Percentiles rank a stretch among this genome's conserved stretches.
These are phyloP conservation scores for Cantharis nigra DNA, from an alignment of 2,888 invertebrate genomes.

Conservation along the genomic window DNA sequence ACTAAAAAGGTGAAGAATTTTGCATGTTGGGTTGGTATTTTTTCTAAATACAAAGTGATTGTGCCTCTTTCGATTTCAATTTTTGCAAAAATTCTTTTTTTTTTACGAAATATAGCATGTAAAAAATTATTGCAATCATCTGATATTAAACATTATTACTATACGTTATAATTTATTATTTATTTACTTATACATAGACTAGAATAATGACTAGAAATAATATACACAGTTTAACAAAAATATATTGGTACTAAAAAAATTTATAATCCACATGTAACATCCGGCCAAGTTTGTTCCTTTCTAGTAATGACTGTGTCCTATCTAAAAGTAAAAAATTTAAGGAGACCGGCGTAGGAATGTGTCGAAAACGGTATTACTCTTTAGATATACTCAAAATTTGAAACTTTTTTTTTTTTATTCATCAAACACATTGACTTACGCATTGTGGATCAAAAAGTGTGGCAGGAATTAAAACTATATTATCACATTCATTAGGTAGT, in stretches of 20 bases:
- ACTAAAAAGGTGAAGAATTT: not conserved
- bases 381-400: conserved; percentile 1
- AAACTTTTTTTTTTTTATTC: not conserved
- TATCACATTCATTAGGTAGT: conserved; percentile 47
- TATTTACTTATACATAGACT: conserved; percentile 26
- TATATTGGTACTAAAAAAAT: conserved; percentile 8
- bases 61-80: conserved; percentile 45
- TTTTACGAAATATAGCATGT: conserved; percentile 18
- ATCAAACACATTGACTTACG: conserved; percentile 13
- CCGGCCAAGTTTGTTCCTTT: not conserved
- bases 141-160: conserved; percentile 51
- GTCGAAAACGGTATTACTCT: not conserved
- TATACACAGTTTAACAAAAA: conserved; percentile 10
- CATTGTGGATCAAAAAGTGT: conserved; percentile 31
- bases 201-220: conserved; percentile 39
- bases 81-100: conserved; percentile 16
- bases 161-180: conserved; percentile 39
- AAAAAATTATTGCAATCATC: conserved; percentile 48
- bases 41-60: conserved; percentile 42
- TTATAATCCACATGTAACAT: not conserved
- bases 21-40: not conserved
- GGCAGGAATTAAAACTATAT: conserved; percentile 45
- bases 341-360: conserved; percentile 12
- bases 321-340: conserved; percentile 3
- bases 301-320: not conserved